Conservation (phyloP, 2,797 vertebrate species). For the Mormyrops attenuatus region DNA sequence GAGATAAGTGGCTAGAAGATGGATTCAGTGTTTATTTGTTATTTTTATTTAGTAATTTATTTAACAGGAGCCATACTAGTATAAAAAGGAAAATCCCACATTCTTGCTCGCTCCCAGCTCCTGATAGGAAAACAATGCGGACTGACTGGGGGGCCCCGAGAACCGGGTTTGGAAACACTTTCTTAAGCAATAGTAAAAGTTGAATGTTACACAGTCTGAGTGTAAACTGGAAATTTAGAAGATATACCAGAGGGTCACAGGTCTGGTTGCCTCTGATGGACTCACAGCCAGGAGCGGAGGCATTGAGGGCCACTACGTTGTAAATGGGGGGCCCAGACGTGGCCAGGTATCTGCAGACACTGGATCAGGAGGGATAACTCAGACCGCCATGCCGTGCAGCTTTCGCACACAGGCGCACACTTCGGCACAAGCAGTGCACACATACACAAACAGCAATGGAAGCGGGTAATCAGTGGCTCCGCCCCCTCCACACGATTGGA, state of each 20-base stretch:
- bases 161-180: not conserved
- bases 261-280: constrained; percentile 42
- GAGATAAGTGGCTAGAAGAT: not conserved
- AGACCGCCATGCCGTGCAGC: not conserved
- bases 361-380: constrained; percentile 15
- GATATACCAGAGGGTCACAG: constrained; percentile 69
- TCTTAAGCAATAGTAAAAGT: not conserved
- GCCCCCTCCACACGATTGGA: not conserved
- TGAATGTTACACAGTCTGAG: not conserved
- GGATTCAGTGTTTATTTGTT: not conserved
- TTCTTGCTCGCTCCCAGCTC: not conserved
- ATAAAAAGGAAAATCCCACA: not conserved
- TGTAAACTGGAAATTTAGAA: not conserved
- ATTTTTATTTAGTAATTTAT: not conserved
- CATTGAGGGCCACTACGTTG: constrained; percentile 59
- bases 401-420: not conserved
- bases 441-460: not conserved
- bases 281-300: constrained; percentile 40
- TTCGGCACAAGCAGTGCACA: not conserved
- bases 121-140: not conserved
- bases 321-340: constrained; percentile 77
- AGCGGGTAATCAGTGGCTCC: not conserved
- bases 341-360: constrained; percentile 72
- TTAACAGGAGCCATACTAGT: not conserved
- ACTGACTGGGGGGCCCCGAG: not conserved